These are phyloP conservation scores for Nothobranchius kuhntae DNA, from an alignment of 2,113 vertebrate species.

Conservation along the genomic window DNA sequence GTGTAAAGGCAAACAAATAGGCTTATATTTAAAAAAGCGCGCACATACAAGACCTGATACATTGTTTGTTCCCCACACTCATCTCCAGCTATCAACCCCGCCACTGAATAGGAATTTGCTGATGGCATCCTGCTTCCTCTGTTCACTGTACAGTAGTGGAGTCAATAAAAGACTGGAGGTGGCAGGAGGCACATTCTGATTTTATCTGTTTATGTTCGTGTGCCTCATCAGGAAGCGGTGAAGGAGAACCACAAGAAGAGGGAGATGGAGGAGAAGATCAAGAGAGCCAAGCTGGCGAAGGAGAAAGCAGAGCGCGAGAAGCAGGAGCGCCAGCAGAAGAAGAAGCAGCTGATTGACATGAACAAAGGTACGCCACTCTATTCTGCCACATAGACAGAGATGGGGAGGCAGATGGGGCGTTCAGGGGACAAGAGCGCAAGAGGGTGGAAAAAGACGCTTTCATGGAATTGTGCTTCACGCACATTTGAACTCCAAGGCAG, in stretches of 20 bases:
- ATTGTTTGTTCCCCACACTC: slow-evolving; percentile 61
- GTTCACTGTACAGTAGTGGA: slow-evolving; percentile 44
- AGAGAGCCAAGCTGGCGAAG: slow-evolving; percentile 95
- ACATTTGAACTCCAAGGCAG: slow-evolving; percentile 52
- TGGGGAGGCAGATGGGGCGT: slow-evolving; percentile 37
- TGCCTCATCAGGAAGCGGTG: slow-evolving; percentile 86
- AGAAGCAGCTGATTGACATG: slow-evolving; percentile 98
- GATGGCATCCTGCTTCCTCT: slow-evolving; percentile 43
- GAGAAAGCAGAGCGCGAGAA: slow-evolving; percentile 97
- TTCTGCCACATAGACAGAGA: slow-evolving; percentile 39
- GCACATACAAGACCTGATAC: slow-evolving; percentile 13
- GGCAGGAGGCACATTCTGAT: slow-evolving; percentile 56
- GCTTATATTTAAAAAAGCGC: slow-evolving; percentile 19
- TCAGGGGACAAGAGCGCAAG: slow-evolving; percentile 19
- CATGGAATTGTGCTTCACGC: slow-evolving; percentile 54
- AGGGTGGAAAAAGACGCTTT: slow-evolving; percentile 23
- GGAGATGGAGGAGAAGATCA: slow-evolving; percentile 96
- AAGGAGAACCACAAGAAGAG: slow-evolving; percentile 97
- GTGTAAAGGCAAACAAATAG: slow-evolving; percentile 29
- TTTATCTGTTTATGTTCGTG: slow-evolving; percentile 44
- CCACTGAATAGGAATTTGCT: slow-evolving; percentile 56
- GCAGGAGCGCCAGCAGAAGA: slow-evolving; percentile 93
- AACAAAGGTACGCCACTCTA: slow-evolving; percentile 89
- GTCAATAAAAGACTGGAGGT: slow-evolving; percentile 41
- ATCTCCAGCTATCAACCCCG: slow-evolving; percentile 57